Evolutionary conservation across 2,797 vertebrate genomes (phyloP).

Genomic region (Synaphobranchus kaupii): DNA sequence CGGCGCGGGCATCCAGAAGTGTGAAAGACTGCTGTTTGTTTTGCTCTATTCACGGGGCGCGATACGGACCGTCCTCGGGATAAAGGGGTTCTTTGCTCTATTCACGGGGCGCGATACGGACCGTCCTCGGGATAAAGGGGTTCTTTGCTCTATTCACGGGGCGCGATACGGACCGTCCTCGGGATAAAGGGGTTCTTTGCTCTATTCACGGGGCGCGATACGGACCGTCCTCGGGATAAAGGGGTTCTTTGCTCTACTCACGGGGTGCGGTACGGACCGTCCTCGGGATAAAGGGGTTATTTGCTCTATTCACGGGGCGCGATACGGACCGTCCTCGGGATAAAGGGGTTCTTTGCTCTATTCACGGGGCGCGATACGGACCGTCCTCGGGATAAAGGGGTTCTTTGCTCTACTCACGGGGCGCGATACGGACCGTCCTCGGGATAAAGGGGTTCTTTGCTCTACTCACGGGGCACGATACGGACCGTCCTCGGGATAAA

Average conservation of each 20-base stretch:
- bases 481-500: neutral
- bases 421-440: no score
- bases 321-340: no score
- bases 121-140: neutral
- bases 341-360: no score
- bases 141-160: neutral
- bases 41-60: neutral
- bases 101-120: neutral
- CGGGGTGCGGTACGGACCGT: neutral
- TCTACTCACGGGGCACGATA: neutral
- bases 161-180: neutral
- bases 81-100: neutral
- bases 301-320: no score
- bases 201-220: neutral
- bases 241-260: neutral
- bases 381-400: no score
- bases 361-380: no score
- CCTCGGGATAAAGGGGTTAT: neutral
- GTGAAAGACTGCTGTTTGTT: no score
- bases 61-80: neutral
- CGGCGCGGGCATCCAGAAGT: neutral
- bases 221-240: neutral
- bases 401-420: no score
- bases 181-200: neutral
- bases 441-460: no score